These are phyloP conservation scores for Enteromius argenteus DNA, from an alignment of 2,797 vertebrate genomes.

Conservation along the genomic window DNA sequence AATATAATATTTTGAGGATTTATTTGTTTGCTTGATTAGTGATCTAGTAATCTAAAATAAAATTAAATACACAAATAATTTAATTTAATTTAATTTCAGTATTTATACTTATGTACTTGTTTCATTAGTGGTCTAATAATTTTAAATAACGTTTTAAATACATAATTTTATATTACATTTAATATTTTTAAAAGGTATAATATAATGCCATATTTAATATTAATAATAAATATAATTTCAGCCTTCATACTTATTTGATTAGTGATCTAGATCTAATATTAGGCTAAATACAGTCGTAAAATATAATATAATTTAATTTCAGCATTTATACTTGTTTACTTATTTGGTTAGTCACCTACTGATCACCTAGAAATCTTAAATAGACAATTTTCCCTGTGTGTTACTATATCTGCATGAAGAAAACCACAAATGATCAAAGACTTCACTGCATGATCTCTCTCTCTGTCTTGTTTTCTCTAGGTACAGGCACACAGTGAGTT, in stretches of 20 bases:
- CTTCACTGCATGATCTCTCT: background rate
- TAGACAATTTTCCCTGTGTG: background rate
- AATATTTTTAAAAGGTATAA: background rate
- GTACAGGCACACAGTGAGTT: constrained; percentile 90
- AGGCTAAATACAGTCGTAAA: background rate
- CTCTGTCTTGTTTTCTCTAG: constrained; percentile 58
- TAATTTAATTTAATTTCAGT: background rate
- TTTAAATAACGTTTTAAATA: background rate
- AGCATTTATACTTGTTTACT: background rate
- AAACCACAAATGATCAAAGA: background rate
- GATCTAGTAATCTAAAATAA: background rate
- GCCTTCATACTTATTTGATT: background rate
- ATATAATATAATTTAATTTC: background rate
- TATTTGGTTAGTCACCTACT: background rate
- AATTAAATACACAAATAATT: background rate
- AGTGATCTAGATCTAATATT: background rate
- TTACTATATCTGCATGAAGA: background rate
- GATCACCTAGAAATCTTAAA: background rate
- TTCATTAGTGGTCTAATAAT: background rate
- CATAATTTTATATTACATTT: background rate
- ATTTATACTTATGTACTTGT: background rate
- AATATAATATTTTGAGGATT: too few species aligned
- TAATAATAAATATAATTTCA: background rate
- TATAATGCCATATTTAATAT: background rate
- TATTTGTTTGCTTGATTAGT: background rate